Evolutionary conservation across 2,797 vertebrate species (phyloP).

Genomic region (Eupleurogrammus muticus): DNA sequence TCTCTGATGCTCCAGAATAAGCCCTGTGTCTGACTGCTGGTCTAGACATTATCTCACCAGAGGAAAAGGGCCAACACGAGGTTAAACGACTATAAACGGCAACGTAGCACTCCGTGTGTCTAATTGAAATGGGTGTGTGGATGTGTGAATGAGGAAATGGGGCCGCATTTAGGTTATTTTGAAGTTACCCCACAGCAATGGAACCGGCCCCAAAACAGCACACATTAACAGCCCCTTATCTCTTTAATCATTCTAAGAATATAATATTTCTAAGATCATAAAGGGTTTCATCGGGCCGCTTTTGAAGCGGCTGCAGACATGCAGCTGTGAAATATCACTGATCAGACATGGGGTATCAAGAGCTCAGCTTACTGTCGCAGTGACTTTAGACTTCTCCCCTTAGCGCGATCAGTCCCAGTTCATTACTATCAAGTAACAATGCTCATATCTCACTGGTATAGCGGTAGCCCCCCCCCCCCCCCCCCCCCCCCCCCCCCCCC

Average conservation of each 20-base stretch:
- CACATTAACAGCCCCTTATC: conserved; percentile 34
- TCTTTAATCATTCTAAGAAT: conserved; percentile 50
- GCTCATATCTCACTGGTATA: conserved; percentile 44
- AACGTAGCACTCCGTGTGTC: not conserved
- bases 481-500: too few relatives aligned
- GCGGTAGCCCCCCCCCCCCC: too few relatives aligned
- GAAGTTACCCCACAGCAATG: not conserved
- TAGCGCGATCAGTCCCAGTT: conserved; percentile 67
- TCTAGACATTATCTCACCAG: conserved; percentile 23
- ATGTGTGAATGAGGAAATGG: not conserved
- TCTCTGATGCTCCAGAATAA: not conserved
- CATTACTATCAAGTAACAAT: conserved; percentile 77
- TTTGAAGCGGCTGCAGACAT: conserved; percentile 70
- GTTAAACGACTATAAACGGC: not conserved
- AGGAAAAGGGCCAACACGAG: not conserved
- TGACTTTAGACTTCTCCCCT: conserved; percentile 43
- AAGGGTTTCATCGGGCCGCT: conserved; percentile 55
- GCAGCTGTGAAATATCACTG: conserved; percentile 78
- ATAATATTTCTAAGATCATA: conserved; percentile 53
- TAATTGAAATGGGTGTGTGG: not conserved
- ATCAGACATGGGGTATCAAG: conserved; percentile 70
- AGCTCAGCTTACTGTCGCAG: conserved; percentile 67
- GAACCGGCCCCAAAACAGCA: conserved; percentile 16
- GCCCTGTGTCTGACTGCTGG: not conserved
- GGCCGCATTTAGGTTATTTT: not conserved